Base-by-base conservation (phyloP, 2,113 vertebrate genomes). In the Hypanus sabinus region DNA sequence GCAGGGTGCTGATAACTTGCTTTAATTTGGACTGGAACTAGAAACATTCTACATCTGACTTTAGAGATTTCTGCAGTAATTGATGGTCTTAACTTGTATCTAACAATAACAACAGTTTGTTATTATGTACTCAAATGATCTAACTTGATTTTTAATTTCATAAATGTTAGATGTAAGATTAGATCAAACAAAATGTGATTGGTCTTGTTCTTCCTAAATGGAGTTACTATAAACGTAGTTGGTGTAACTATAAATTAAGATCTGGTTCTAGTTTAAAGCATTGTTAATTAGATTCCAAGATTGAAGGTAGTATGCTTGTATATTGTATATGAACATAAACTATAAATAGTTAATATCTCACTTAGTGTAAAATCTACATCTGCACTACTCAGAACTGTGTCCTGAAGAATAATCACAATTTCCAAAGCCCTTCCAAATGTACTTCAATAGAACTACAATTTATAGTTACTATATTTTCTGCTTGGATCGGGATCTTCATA, bases 201-300 rank as follows among this genome's bases (percentile, higher is more conserved):
- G 75, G 6, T 18, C 65, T 73, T 46, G 55, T 46, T 73, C n/a
- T 46, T 92, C 33, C 22, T 24, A 27, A 91, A 71, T 24, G 4
- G 24, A 46, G 1, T 36, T 93, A 93, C 60, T 73, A 10, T 10
- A 93, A 73, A 73, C 38, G 46, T 46, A 73, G 68, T 71, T 73
- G 22, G 1, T 27, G 3, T 38, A 30, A 73, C 70, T 73, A 7
- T 14, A 93, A 93, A 38, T 20, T 93, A 38, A 73, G 22, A 18
- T 75, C 70, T 38, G 22, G 68, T 73, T 91, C 33, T 36, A 73
- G 36, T 73, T 73, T 93, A 73, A 27, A 73, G 22, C 68, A 93
- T 65, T 70, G 91, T 55, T 75, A 93, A 93, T 93, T 73, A 73
- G 91, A 93, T 93, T 73, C 91, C 91, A 73, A 30, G 91, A 38